A percentile compares a stretch with the other conserved stretches of the same genome.
Evolutionary conservation across 1,140 invertebrate genomes (phyloP).

Genomic region (Leptopilina clavipes): DNA sequence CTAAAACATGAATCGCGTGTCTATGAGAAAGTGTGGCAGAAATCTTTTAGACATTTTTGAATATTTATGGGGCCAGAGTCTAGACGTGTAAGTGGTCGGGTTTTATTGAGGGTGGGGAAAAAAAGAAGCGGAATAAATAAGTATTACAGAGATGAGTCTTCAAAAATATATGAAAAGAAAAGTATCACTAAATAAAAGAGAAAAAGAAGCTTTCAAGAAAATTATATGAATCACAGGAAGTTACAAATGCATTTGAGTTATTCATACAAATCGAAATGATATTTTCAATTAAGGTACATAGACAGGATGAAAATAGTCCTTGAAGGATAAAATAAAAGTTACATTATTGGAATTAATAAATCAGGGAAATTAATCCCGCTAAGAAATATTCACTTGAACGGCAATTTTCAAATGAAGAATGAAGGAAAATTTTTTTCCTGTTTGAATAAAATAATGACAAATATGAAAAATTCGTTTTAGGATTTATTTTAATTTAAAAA

Average conservation of each 20-base stretch:
- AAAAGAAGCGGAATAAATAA: background rate
- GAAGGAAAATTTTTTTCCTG: no score
- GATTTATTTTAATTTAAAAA: background rate
- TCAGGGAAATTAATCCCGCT: no score
- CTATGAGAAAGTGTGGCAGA: background rate
- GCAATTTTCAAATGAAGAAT: no score
- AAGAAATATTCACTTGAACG: no score
- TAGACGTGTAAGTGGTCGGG: background rate
- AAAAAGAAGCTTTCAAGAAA: background rate
- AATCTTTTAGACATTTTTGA: constrained; percentile 1
- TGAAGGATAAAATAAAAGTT: background rate
- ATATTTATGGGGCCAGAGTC: background rate
- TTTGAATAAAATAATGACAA: no score
- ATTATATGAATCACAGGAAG: background rate
- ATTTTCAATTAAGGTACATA: background rate
- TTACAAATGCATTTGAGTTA: background rate
- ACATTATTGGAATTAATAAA: background rate
- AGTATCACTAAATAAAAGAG: background rate
- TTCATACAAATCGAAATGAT: constrained; percentile 12
- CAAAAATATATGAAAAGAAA: background rate
- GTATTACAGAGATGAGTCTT: background rate
- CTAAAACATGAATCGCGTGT: background rate
- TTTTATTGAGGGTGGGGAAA: constrained; percentile 3
- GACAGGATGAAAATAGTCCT: background rate
- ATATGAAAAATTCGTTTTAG: no score